Evolutionary conservation across 2,113 vertebrate genomes (phyloP).

Genomic region (Paramormyrops kingsleyae): DNA sequence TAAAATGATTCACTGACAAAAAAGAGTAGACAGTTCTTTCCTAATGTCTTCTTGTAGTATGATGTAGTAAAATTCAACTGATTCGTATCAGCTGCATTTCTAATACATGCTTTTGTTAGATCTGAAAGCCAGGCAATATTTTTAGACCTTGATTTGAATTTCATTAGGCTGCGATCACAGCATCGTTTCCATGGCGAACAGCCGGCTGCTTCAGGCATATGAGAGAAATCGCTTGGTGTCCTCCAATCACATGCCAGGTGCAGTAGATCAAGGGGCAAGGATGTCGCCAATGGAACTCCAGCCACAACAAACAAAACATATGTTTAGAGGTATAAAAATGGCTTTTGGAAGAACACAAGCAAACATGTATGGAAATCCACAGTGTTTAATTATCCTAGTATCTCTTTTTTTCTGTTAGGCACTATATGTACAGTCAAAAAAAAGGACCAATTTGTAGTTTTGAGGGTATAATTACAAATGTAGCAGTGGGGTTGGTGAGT

Average conservation of each 20-base stretch:
- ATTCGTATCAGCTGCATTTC: background rate
- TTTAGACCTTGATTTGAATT: constrained; percentile 42
- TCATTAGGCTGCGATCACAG: constrained; percentile 25
- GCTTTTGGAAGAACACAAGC: background rate
- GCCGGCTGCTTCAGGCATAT: background rate
- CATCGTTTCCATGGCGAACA: constrained; percentile 2
- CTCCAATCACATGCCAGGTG: constrained; percentile 17
- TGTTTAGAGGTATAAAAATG: background rate
- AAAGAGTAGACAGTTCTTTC: background rate
- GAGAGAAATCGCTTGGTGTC: background rate
- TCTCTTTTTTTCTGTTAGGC: background rate
- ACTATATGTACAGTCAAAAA: background rate
- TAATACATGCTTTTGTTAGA: constrained; percentile 30
- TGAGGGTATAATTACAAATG: background rate
- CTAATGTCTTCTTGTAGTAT: background rate
- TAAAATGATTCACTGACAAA: constrained; percentile 39
- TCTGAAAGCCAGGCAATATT: constrained; percentile 28
- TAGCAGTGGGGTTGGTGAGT: no score
- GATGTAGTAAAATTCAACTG: constrained; percentile 2
- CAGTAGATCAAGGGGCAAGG: background rate
- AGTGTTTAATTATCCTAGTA: background rate
- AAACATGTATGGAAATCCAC: background rate
- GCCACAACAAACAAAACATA: background rate
- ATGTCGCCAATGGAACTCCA: background rate
- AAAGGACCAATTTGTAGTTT: background rate